phyloP scores from a whole-genome alignment of 2,797 vertebrate species.

The Distichodus sexfasciatus region DNA sequence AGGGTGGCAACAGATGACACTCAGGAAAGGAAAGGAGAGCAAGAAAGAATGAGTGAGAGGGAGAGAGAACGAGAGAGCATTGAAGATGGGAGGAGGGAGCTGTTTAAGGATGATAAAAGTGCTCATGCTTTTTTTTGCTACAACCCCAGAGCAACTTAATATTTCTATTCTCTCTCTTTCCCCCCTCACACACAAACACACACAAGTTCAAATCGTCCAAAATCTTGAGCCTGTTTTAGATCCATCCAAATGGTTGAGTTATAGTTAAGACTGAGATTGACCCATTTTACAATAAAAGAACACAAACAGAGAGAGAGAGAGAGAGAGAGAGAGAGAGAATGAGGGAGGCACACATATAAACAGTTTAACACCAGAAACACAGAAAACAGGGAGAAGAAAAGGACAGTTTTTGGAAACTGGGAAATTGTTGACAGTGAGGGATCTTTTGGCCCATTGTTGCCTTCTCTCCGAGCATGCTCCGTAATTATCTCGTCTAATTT shows the following conservation, averaged over 20 bases:
- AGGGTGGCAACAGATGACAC: no score
- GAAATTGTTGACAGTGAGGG: slow-evolving; percentile 20
- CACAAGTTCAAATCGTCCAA: no score
- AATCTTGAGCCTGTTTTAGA: no score
- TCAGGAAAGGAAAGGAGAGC: no score
- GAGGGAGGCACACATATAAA: neutral
- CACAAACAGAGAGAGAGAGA: neutral
- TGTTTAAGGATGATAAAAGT: slow-evolving; percentile 14
- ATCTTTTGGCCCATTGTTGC: slow-evolving; percentile 39
- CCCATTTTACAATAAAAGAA: no score
- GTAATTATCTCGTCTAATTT: slow-evolving; percentile 45
- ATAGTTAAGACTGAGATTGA: no score
- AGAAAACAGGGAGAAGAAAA: slow-evolving; percentile 3
- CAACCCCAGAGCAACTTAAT: slow-evolving; percentile 5
- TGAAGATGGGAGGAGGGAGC: neutral
- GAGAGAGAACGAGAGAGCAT: neutral
- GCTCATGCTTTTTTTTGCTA: slow-evolving; percentile 11
- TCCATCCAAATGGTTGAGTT: no score
- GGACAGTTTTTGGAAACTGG: neutral
- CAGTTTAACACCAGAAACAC: neutral
- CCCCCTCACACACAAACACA: no score
- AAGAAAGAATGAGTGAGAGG: no score
- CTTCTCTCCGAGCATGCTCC: slow-evolving; percentile 22
- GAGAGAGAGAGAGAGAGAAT: neutral
- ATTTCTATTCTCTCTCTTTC: no score